Conservation (phyloP, 2,797 vertebrate genomes). For the Sebastes vulpes region DNA sequence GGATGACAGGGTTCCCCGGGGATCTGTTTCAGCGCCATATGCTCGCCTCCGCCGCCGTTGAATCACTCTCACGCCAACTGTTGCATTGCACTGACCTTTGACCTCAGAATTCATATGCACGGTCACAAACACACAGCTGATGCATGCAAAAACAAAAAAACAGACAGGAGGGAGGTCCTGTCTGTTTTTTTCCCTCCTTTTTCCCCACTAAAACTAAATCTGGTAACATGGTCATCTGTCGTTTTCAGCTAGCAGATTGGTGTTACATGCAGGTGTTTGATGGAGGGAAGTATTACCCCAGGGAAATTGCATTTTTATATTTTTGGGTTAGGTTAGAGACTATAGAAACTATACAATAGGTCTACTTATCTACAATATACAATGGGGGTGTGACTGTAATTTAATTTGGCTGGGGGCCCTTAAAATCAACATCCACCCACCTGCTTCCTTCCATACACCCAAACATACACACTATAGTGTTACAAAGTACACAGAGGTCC, state of each 20-base stretch:
- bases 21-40: constrained; percentile 76
- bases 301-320: no score
- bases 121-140: constrained; percentile 55
- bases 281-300: not conserved
- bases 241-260: constrained; percentile 1
- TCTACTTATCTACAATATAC: not conserved
- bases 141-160: constrained; percentile 3
- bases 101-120: constrained; percentile 53
- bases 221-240: constrained; percentile 1
- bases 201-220: not conserved
- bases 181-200: not conserved
- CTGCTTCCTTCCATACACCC: not conserved
- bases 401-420: not conserved
- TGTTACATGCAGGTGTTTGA: not conserved
- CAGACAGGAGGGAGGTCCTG: not conserved
- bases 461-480: not conserved
- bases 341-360: not conserved
- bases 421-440: constrained; percentile 1
- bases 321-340: no score
- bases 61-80: constrained; percentile 65
- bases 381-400: not conserved
- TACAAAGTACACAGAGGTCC: not conserved
- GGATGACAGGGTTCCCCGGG: constrained; percentile 38
- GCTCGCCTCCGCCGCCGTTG: constrained; percentile 55
- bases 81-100: constrained; percentile 63